These are phyloP conservation scores for Holacanthella duospinosa DNA, from an alignment of 2,888 invertebrate species.

Conservation along the genomic window DNA sequence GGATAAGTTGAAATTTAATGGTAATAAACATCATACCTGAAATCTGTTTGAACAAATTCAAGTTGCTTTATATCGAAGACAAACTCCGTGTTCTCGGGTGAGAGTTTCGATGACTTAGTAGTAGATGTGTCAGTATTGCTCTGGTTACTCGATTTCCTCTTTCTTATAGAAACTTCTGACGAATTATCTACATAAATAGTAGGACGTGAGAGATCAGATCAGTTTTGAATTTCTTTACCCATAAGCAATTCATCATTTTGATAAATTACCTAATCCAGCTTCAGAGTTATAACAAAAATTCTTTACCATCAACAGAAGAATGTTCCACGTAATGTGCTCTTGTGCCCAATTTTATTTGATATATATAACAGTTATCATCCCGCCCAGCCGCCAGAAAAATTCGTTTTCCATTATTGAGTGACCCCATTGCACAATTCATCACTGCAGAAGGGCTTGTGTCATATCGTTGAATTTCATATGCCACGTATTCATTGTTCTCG, in stretches of 20 bases:
- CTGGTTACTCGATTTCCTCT: background rate
- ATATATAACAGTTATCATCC: slow-evolving; percentile 81
- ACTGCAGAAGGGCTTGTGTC: slow-evolving; percentile 82
- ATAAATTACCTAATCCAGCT: too few species aligned
- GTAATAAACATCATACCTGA: slow-evolving; percentile 47
- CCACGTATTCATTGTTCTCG: slow-evolving; percentile 69
- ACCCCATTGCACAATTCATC: slow-evolving; percentile 76
- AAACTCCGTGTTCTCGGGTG: slow-evolving; percentile 2
- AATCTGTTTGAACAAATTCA: slow-evolving; percentile 77
- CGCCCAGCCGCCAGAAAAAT: slow-evolving; percentile 79
- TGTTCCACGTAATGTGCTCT: background rate
- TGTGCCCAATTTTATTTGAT: slow-evolving; percentile 42
- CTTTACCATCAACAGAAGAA: background rate
- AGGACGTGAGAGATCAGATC: too few species aligned
- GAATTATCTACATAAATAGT: background rate
- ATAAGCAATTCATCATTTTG: too few species aligned
- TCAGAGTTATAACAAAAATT: too few species aligned
- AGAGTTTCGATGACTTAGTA: background rate
- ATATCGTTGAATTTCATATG: slow-evolving; percentile 76
- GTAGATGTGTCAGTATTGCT: background rate
- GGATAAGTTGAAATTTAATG: background rate
- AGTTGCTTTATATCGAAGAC: slow-evolving; percentile 47
- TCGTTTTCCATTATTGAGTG: slow-evolving; percentile 52
- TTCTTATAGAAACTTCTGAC: background rate
- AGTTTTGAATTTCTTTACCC: too few species aligned